Percentiles rank a stretch among this genome's conserved stretches.
phyloP scores from a whole-genome alignment of 1,140 invertebrate species.

The Acromyrmex echinatior region DNA sequence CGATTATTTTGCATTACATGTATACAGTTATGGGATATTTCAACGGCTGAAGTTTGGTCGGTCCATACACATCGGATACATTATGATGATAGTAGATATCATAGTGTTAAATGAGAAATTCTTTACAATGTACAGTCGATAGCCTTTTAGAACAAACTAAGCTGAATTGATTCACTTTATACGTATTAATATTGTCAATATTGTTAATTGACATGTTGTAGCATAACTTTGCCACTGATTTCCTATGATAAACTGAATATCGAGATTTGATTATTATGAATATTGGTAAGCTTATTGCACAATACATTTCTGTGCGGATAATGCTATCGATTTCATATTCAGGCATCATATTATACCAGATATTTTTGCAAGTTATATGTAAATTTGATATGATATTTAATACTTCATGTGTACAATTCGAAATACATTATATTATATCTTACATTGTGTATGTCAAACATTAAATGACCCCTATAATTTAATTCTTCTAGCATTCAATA shows the following conservation, averaged over 20 bases:
- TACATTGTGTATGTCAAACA: neutral
- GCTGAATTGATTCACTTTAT: constrained; percentile 21
- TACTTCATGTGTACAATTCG: neutral
- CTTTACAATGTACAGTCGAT: neutral
- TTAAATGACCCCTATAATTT: constrained; percentile 7
- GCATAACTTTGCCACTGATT: constrained; percentile 33
- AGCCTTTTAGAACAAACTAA: neutral
- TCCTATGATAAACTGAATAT: constrained; percentile 21
- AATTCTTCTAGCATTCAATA: neutral
- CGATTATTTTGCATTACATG: neutral
- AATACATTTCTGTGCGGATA: neutral
- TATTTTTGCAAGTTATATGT: constrained; percentile 13
- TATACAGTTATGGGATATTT: constrained; percentile 7
- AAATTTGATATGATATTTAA: constrained; percentile 33
- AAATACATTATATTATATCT: constrained; percentile 15
- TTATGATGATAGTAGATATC: constrained; percentile 15
- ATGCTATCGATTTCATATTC: neutral
- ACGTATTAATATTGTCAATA: constrained; percentile 51
- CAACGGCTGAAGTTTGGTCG: neutral
- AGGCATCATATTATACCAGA: neutral
- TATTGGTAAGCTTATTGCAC: neutral
- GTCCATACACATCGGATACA: neutral
- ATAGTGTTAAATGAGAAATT: constrained; percentile 39
- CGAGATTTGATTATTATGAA: constrained; percentile 38
- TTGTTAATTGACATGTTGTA: constrained; percentile 22